A percentile compares a stretch with the other conserved stretches of the same genome.
These are phyloP conservation scores for Reticulitermes lucifugus DNA, from an alignment of 2,888 invertebrate genomes.

Conservation along the genomic window DNA sequence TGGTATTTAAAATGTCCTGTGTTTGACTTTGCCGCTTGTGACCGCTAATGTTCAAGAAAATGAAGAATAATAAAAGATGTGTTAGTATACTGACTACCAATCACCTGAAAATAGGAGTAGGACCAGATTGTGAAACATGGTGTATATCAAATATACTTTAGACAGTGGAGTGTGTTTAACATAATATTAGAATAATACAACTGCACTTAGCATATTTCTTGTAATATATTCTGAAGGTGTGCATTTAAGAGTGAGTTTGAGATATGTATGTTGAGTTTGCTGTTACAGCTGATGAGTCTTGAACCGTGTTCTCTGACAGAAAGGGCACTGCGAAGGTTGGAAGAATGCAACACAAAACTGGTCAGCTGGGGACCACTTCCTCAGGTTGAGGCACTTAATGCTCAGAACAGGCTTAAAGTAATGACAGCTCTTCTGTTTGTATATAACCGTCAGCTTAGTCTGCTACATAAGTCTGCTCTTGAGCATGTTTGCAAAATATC, in stretches of 20 bases:
- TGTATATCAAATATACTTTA: neutral
- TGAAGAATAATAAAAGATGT: too few species aligned
- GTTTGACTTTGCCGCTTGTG: too few species aligned
- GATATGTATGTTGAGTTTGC: neutral
- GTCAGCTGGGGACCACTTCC: conserved; percentile 93
- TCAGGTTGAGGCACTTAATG: conserved; percentile 89
- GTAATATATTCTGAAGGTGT: too few species aligned
- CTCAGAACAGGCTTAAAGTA: conserved; percentile 91
- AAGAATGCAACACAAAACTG: conserved; percentile 88
- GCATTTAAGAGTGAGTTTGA: neutral
- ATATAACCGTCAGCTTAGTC: conserved; percentile 87
- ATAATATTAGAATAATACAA: too few species aligned
- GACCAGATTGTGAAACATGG: neutral
- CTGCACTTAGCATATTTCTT: too few species aligned
- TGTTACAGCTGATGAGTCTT: conserved; percentile 76
- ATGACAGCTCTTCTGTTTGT: conserved; percentile 89
- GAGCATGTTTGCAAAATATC: conserved; percentile 85
- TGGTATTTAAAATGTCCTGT: too few species aligned
- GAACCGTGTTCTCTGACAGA: conserved; percentile 85
- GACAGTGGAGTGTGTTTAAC: too few species aligned
- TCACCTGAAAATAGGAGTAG: neutral
- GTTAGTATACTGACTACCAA: neutral
- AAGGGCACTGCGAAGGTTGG: conserved; percentile 86
- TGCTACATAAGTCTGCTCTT: conserved; percentile 81
- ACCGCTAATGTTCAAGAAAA: too few species aligned